Conservation (phyloP, 2,797 vertebrate genomes). For the Etheostoma nigrum region DNA sequence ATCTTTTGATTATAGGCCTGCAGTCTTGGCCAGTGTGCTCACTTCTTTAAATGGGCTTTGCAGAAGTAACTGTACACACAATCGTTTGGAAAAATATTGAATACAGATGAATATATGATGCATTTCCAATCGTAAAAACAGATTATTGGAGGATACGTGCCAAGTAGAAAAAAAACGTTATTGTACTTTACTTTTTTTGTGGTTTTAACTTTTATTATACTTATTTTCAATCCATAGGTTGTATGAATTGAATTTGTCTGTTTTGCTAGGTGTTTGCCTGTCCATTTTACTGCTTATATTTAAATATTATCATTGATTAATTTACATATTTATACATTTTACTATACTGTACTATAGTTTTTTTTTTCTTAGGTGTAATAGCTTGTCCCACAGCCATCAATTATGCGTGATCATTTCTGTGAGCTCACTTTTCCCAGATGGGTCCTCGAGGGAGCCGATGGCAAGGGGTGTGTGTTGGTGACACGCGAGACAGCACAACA, state of each 20-base stretch:
- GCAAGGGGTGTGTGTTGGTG: constrained; percentile 30
- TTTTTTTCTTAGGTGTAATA: neutral
- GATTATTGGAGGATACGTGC: neutral
- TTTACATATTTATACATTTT: too few species aligned
- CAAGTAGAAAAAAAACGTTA: neutral
- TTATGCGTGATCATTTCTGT: constrained; percentile 30
- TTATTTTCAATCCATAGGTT: neutral
- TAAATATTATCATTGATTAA: neutral
- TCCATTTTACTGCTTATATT: neutral
- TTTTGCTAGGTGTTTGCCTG: neutral
- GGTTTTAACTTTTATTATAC: neutral
- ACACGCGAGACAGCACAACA: constrained; percentile 10
- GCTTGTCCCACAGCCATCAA: constrained; percentile 25
- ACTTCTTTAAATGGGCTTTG: neutral
- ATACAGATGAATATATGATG: neutral
- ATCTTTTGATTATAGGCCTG: constrained; percentile 20
- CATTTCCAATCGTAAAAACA: neutral
- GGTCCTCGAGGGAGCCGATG: constrained; percentile 28
- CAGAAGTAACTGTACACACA: neutral
- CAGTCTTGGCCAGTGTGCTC: neutral
- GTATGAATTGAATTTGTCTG: neutral
- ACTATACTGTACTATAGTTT: too few species aligned
- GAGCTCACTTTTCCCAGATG: constrained; percentile 37
- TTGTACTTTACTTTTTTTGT: neutral
- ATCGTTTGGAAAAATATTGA: neutral